These are phyloP conservation scores for Andrena praecox DNA, from an alignment of 2,888 invertebrate species.

Conservation along the genomic window DNA sequence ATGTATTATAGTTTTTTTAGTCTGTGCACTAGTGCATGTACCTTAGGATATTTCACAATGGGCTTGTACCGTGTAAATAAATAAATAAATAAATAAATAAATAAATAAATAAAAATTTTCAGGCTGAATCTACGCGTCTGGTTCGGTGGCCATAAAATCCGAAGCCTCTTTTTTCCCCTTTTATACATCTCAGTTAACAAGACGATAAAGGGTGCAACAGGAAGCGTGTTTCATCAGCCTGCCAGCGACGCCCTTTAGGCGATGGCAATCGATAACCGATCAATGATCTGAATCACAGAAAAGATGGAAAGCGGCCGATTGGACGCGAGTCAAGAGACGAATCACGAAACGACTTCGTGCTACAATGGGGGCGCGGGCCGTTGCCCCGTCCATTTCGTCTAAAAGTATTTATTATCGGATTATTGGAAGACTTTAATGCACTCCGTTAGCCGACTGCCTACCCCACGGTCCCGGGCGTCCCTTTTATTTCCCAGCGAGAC, in stretches of 20 bases:
- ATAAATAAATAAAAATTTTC: no score
- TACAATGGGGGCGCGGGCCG: slow-evolving; percentile 44
- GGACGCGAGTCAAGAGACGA: slow-evolving; percentile 61
- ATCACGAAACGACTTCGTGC: slow-evolving; percentile 45
- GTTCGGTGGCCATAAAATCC: no score
- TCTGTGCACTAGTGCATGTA: no score
- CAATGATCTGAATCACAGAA: slow-evolving; percentile 62
- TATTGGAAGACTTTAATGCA: slow-evolving; percentile 79
- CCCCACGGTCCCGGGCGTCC: slow-evolving; percentile 23
- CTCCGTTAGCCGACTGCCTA: slow-evolving; percentile 27
- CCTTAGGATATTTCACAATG: no score
- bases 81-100: no score
- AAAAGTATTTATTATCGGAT: slow-evolving; percentile 81
- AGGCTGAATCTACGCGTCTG: no score
- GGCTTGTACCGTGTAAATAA: no score
- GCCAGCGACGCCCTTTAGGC: slow-evolving; percentile 6
- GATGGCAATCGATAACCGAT: slow-evolving; percentile 58
- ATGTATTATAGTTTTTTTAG: no score
- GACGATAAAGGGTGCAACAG: no score
- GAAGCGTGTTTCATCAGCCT: no score
- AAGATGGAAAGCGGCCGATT: slow-evolving; percentile 30
- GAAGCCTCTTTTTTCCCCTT: no score
- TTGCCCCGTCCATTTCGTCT: slow-evolving; percentile 74
- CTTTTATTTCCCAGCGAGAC: slow-evolving; percentile 49
- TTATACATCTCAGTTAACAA: no score